Conservation (phyloP, 2,797 vertebrate species). For the Craterocephalus amniculus region DNA sequence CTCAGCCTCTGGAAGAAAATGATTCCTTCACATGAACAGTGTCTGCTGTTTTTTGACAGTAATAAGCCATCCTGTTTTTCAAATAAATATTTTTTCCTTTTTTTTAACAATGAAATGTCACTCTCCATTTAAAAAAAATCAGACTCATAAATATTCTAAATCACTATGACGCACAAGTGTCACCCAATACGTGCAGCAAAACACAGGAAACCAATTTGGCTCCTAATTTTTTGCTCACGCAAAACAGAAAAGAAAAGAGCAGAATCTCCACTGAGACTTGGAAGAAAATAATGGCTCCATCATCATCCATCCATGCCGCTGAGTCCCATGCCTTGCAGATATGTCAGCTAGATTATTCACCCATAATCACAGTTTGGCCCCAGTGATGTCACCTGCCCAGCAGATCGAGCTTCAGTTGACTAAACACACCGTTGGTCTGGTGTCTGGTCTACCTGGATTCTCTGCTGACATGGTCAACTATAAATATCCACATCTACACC, state of each 20-base stretch:
- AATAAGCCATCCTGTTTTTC: conserved; percentile 16
- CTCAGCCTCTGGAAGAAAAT: neutral
- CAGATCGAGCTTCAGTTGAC: conserved; percentile 11
- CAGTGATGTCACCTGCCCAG: conserved; percentile 25
- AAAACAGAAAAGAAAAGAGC: conserved; percentile 20
- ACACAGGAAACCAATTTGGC: conserved; percentile 11
- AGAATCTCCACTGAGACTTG: conserved; percentile 30
- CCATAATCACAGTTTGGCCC: conserved; percentile 28
- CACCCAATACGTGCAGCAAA: neutral
- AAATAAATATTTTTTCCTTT: conserved; percentile 9
- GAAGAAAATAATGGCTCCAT: conserved; percentile 17
- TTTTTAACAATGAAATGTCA: neutral
- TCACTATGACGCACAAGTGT: conserved; percentile 1
- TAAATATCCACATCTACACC: conserved; percentile 58
- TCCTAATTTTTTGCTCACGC: neutral
- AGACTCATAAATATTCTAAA: neutral
- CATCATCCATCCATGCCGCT: neutral
- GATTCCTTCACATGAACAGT: neutral
- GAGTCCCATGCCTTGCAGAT: conserved; percentile 30
- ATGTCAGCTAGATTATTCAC: conserved; percentile 66
- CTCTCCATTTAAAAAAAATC: neutral
- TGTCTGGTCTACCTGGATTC: conserved; percentile 41
- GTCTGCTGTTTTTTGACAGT: neutral
- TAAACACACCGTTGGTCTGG: conserved; percentile 14
- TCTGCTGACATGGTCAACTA: conserved; percentile 36